Percentiles rank a stretch among this genome's conserved stretches.
Evolutionary conservation across 2,797 vertebrate species (phyloP).

Genomic region (Hypotaenidia okinawae): DNA sequence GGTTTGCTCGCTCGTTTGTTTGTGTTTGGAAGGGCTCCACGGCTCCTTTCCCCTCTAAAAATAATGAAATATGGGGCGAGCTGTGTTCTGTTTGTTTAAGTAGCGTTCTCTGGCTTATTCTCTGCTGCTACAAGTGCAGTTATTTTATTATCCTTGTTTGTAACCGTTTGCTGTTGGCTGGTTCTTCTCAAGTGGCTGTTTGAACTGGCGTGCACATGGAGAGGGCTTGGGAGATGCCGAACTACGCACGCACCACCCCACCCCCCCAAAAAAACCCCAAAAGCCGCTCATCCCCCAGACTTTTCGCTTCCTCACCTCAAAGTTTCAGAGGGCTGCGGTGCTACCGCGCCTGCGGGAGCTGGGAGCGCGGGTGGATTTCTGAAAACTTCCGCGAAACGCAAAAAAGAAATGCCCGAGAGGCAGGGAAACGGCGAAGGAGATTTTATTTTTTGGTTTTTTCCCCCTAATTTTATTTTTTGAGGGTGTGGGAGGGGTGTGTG

Average conservation of each 20-base stretch:
- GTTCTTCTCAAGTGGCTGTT: background rate
- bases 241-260: background rate
- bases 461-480: too few species aligned
- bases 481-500: too few species aligned
- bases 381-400: conserved; percentile 2
- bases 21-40: conserved; percentile 33
- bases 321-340: background rate
- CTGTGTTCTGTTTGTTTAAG: conserved; percentile 63
- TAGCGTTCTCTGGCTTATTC: conserved; percentile 47
- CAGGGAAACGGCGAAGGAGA: background rate
- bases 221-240: background rate
- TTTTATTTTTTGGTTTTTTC: too few species aligned
- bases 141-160: conserved; percentile 56
- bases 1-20: background rate
- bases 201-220: background rate
- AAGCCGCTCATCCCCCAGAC: background rate
- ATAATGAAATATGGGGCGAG: conserved; percentile 44
- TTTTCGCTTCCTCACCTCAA: conserved; percentile 19
- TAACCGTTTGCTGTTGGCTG: conserved; percentile 7
- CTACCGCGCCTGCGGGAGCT: background rate
- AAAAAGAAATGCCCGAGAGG: background rate
- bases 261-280: too few species aligned
- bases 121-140: conserved; percentile 50
- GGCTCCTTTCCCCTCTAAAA: conserved; percentile 26
- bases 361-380: background rate